These are phyloP conservation scores for Cyanoramphus novaezelandiae DNA, from an alignment of 2,113 vertebrate genomes.

Conservation along the genomic window DNA sequence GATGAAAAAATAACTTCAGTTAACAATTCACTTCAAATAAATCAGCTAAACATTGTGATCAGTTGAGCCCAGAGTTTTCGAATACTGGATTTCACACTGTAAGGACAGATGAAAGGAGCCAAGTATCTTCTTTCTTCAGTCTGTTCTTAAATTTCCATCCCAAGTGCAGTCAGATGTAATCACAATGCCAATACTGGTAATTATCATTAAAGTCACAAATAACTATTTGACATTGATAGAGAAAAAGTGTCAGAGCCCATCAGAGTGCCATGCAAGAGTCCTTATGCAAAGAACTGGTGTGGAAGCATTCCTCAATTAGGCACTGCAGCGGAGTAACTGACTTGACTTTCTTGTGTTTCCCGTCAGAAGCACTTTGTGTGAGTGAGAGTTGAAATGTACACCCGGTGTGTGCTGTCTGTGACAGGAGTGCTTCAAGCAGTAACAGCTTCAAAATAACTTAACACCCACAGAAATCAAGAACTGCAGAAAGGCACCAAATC, in stretches of 20 bases:
- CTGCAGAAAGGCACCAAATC: background rate
- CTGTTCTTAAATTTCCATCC: slow-evolving; percentile 15
- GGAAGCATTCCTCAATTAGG: background rate
- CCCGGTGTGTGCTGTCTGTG: background rate
- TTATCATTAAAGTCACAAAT: slow-evolving; percentile 47
- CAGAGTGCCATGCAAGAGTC: background rate
- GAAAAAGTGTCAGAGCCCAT: slow-evolving; percentile 30
- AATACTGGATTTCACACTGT: background rate
- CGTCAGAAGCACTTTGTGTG: background rate
- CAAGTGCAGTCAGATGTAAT: slow-evolving; percentile 2
- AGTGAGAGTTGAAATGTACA: background rate
- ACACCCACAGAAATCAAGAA: background rate
- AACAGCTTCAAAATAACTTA: background rate
- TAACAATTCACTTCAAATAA: background rate
- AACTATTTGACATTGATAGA: background rate
- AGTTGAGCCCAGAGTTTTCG: background rate
- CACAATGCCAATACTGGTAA: slow-evolving; percentile 25
- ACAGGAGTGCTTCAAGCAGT: background rate
- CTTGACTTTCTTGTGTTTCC: background rate
- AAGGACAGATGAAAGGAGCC: background rate
- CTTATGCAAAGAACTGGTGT: background rate
- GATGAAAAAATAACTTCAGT: background rate
- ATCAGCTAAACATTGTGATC: background rate
- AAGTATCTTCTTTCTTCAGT: background rate
- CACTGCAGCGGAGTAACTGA: background rate